Evolutionary conservation across 1,140 invertebrate genomes (phyloP).

Genomic region (Andricus grossulariae): DNA sequence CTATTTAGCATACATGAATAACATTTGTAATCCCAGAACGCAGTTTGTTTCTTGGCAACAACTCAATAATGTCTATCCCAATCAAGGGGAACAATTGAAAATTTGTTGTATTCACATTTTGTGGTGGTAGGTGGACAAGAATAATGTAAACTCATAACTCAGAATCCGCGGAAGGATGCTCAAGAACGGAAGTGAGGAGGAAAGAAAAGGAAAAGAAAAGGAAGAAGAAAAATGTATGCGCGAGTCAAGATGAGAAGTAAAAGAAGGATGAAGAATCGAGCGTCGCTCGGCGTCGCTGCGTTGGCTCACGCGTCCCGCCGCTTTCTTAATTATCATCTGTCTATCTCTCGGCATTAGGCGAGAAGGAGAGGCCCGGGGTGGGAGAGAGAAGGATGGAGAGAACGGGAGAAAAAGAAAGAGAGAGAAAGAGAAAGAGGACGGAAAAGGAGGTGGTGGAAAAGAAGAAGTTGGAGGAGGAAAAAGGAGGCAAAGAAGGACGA

Average conservation of each 20-base stretch:
- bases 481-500: conserved; percentile 51
- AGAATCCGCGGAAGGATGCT: conserved; percentile 52
- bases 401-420: conserved; percentile 49
- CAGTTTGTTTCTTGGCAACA: too few relatives aligned
- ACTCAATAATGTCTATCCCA: not conserved
- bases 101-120: not conserved
- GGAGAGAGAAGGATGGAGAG: conserved; percentile 46
- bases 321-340: conserved; percentile 77
- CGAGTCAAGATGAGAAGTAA: conserved; percentile 4
- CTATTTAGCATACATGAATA: too few relatives aligned
- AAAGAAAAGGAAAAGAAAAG: not conserved
- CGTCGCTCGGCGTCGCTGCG: conserved; percentile 62
- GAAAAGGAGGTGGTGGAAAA: conserved; percentile 55
- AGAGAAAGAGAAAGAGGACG: conserved; percentile 47
- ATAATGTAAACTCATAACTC: conserved; percentile 21
- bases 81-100: not conserved
- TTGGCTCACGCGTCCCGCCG: conserved; percentile 65
- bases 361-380: conserved; percentile 38
- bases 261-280: conserved; percentile 58
- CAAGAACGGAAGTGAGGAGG: conserved; percentile 3
- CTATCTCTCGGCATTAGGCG: conserved; percentile 71
- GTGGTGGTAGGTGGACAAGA: conserved; percentile 15
- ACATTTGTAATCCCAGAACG: too few relatives aligned
- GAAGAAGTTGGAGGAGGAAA: conserved; percentile 58
- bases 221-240: not conserved